Evolutionary conservation across 2,797 vertebrate genomes (phyloP).

Genomic region (Ctenochaetus hawaiiensis): DNA sequence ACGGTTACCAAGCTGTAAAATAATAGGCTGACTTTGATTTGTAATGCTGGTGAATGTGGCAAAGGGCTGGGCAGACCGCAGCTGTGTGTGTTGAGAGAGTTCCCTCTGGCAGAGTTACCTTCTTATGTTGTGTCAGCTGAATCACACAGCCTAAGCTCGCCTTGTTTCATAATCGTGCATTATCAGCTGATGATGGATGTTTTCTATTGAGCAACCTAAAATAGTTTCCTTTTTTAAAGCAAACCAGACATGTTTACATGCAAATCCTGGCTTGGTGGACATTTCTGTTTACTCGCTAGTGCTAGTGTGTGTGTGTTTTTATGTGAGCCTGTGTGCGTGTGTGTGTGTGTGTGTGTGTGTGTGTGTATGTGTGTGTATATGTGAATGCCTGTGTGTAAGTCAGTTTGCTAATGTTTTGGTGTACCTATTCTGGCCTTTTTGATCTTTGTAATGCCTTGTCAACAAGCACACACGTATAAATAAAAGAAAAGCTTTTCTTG

Average conservation of each 20-base stretch:
- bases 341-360: not conserved
- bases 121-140: conserved; percentile 61
- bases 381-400: conserved; percentile 2
- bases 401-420: conserved; percentile 22
- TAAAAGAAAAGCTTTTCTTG: too few relatives aligned
- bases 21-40: conserved; percentile 45
- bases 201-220: conserved; percentile 39
- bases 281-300: not conserved
- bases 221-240: conserved; percentile 12
- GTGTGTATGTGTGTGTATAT: not conserved
- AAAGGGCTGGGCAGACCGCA: conserved; percentile 31
- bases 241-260: conserved; percentile 22
- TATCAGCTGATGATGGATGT: conserved; percentile 62
- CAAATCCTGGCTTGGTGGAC: conserved; percentile 8
- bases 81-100: conserved; percentile 18
- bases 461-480: too few relatives aligned
- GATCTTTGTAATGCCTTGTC: not conserved
- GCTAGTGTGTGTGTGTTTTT: not conserved
- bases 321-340: not conserved
- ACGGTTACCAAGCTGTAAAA: conserved; percentile 21
- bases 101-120: conserved; percentile 35
- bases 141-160: conserved; percentile 26
- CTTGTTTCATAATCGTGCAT: conserved; percentile 39
- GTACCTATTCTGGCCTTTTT: conserved; percentile 1
- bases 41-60: conserved; percentile 43